These are phyloP conservation scores for Baccha elongata DNA, from an alignment of 2,888 invertebrate genomes.

Conservation along the genomic window DNA sequence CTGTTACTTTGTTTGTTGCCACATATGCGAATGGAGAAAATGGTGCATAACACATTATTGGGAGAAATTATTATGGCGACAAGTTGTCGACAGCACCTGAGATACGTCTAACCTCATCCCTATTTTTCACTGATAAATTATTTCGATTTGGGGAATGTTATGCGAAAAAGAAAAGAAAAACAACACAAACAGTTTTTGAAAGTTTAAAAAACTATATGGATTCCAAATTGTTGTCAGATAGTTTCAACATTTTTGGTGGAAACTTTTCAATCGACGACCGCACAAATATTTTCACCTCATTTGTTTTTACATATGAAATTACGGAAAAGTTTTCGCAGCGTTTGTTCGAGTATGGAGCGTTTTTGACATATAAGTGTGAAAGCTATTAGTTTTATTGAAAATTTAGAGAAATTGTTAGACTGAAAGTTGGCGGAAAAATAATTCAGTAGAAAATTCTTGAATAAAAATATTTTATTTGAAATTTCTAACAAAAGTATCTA, in stretches of 20 bases:
- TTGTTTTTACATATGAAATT: background rate
- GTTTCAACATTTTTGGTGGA: background rate
- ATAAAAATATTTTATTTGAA: too few species aligned
- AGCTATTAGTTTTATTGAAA: background rate
- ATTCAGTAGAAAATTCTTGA: too few species aligned
- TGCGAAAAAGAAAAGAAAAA: background rate
- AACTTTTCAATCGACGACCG: conserved; percentile 7
- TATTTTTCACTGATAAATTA: conserved; percentile 39
- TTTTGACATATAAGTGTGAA: background rate
- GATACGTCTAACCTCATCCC: conserved; percentile 19
- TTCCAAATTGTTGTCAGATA: conserved; percentile 14
- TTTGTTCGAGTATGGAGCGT: too few species aligned
- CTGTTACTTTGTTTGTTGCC: conserved; percentile 10
- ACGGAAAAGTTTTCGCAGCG: background rate
- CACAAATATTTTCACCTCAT: background rate
- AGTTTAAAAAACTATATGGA: conserved; percentile 1
- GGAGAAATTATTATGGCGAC: conserved; percentile 53
- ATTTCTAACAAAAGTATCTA: too few species aligned
- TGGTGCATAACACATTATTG: conserved; percentile 62
- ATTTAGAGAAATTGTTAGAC: too few species aligned
- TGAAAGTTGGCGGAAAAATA: too few species aligned
- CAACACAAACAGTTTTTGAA: conserved; percentile 6
- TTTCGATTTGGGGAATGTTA: conserved; percentile 35
- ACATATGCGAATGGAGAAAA: conserved; percentile 43
- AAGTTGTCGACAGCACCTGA: conserved; percentile 71